Base-by-base conservation (phyloP, 92 coral and sea anemone species). In the Virgularia gustaviana region DNA sequence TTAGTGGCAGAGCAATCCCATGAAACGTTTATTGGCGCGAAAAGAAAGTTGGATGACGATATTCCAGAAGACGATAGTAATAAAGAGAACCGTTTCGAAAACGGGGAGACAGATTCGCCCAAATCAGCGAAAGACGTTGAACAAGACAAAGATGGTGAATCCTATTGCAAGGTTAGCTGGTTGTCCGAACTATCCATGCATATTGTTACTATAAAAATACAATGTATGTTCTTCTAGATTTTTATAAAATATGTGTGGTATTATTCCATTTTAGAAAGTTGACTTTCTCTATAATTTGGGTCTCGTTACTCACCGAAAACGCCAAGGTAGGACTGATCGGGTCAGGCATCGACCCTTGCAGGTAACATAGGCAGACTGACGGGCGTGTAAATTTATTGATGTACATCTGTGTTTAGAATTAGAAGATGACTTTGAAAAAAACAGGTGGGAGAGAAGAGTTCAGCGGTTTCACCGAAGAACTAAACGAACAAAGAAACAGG, bases 41-140 rank as follows among this genome's bases (percentile, higher is more conserved):
- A 68, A 68, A 58, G 75, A 33, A 68, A 68, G 44, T 68, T 47
- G 32, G 29, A 20, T 33, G 61, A 68, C 15, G 61, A 68, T 32
- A 10, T 60, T 4, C 18, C 12, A 1, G 58, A 49, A 20, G 37
- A 30, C 45, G 75, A 68, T 43, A 68, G 75, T 20, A 68, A 68
- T 35, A 68, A 68, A 25, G 75, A 68, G 36, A 68, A 68, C 51
- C 61, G 75, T 15, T 85, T 65, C 25, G 91, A 83, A 36, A 87
- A 87, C 47, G 85, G 81, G 9, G 73, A 87, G 36, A 80, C 88
- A 2, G 88, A 87, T 34, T 71, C 81, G 30, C 88, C 42, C 6
- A 51, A 52, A 15, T 47, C 18, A 4, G 18, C 58, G 9, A 64
- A 64, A 32, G 22, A 19, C 11, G 30, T 20, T n/a, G 75, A 68